Percentiles rank a stretch among this genome's conserved stretches.
phyloP scores from a whole-genome alignment of 92 coral and sea anemone genomes.

The Hydrozoanthus gracilis region DNA sequence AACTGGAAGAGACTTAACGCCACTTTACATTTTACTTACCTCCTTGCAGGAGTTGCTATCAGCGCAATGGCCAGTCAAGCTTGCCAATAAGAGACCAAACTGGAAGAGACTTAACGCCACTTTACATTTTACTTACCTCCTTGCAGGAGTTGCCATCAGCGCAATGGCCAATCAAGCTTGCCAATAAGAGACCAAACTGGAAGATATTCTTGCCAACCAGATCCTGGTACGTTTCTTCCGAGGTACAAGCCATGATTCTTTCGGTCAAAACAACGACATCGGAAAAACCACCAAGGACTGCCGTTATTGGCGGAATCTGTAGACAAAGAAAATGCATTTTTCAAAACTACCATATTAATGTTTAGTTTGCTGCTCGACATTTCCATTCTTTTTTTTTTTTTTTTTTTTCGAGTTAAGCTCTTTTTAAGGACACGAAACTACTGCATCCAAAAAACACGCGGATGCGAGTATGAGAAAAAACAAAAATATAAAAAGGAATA shows the following conservation, averaged over 20 bases:
- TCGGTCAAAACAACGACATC: conserved; percentile 27
- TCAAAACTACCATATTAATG: neutral
- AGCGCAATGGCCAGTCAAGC: neutral
- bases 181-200: conserved; percentile 54
- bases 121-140: conserved; percentile 16
- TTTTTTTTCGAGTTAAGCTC: no score
- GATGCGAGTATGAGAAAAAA: no score
- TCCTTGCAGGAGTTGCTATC: neutral
- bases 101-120: no score
- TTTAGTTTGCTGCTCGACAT: no score
- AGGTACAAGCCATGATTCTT: neutral
- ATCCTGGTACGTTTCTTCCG: conserved; percentile 8
- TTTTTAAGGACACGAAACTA: no score
- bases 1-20: neutral
- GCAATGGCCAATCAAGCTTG: conserved; percentile 52
- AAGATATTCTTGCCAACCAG: conserved; percentile 39
- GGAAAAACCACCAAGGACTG: conserved; percentile 63
- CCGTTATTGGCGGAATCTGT: conserved; percentile 58
- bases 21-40: neutral
- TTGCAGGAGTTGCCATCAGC: neutral
- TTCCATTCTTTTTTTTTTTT: no score
- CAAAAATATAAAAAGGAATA: no score
- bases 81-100: neutral
- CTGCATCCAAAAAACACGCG: no score
- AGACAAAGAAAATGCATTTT: neutral